Evolutionary conservation across 2,113 vertebrate genomes (phyloP), one percentile per base, ranked within the genome.

Genomic region (Dryoscopus gambensis): DNA sequence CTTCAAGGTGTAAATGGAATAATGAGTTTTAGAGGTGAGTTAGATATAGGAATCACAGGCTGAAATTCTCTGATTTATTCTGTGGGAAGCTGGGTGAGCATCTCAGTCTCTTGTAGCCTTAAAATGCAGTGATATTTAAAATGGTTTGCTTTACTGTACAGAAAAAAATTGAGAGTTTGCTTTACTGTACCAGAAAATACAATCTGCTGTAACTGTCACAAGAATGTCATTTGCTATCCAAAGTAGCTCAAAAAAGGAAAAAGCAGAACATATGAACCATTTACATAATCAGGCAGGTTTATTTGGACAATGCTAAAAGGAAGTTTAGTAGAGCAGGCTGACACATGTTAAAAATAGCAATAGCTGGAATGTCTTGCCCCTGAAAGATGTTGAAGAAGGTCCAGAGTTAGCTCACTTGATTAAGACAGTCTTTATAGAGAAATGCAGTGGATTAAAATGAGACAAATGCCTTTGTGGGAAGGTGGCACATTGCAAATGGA

Each of bases 161-260:
- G 20, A 37, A 67, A 57, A n/a, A n/a, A 69, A 42, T 0, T 35
- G 35, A 31, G 50, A 65, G 17, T 76, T 93, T 79, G 11, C 81
- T 87, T 75, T 87, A 49, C 62, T 75, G 44, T 96, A 83, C 49
- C 42, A 79, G 84, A 91, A 93, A 85, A 87, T 83, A 87, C 62
- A 89, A 35, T 95, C 93, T 97, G 89, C 42, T 85, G 15, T 68
- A 92, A 30, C 80, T 95, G 74, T 93, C 70, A 93, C 59, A 87
- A 82, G 82, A 82, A 85, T 4, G 5, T 85, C 20, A 88, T 64
- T 76, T 89, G 56, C 62, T 40, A 60, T 52, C 69, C 65, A 60
- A 60, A 92, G 74, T 40, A 76, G 49, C 76, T 75, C 13, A 42
- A 76, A 87, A 92, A 83, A 84, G 56, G 23, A 69, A 87, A 90